Evolutionary conservation across 2,797 vertebrate genomes (phyloP), one percentile per base, ranked within the genome.

Genomic region (Acipenser transmontanus): DNA sequence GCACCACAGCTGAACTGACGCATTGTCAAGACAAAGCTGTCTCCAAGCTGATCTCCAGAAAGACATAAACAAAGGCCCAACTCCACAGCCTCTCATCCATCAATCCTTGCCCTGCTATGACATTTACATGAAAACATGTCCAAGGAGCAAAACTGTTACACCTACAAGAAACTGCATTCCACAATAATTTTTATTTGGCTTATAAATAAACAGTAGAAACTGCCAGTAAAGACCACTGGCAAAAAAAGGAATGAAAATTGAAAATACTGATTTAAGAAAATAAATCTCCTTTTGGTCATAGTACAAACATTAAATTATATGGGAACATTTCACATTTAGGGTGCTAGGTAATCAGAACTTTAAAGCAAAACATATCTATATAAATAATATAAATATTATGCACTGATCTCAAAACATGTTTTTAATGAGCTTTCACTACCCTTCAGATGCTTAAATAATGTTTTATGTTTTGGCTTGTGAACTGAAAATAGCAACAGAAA

Each of bases 1-100:
- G 75, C 71, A 34, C 76, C 72, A 82, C 17, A 76, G 81, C 82
- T 82, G 79, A 54, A 79, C 81, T 80, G 75, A 72, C 76, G 61
- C 66, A 72, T 78, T 83, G 64, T 77, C 73, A 68, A 66, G 69
- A 73, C 67, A 74, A 57, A 78, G 71, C 59, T 1, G 47, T 51
- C 69, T 66, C 82, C 84, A 61, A 61, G 74, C 78, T 74, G 73
- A 50, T 70, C 72, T 64, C 59, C 70, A 62, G 66, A 75, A 47
- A 70, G 71, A 78, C 51, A 75, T 77, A 75, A 77, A 82, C 72
- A 74, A 83, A 82, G 75, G 64, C 70, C 61, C 20, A 7, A 64
- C 17, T 64, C 20, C 70, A 64, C 10, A 59, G n/a, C 6, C 50
- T 65, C 59, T 73, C 69, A 81, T 77, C 72, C 74, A 72, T 84